Evolutionary conservation across 2,888 invertebrate genomes (phyloP).

Genomic region (Chorisops tibialis): DNA sequence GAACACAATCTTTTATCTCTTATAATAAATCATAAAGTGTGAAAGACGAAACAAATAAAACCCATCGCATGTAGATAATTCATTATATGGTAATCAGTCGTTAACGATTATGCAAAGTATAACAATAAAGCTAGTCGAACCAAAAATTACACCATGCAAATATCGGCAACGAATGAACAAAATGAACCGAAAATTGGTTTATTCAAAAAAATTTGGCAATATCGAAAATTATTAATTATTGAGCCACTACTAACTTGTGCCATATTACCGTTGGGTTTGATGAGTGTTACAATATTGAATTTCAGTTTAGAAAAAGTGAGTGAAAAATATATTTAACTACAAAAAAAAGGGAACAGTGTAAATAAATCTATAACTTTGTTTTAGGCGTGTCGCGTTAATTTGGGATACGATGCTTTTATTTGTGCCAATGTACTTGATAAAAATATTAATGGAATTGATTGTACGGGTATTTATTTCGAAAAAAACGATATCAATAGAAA

Average conservation of each 20-base stretch:
- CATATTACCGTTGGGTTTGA: slow-evolving; percentile 16
- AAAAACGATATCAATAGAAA: slow-evolving; percentile 37
- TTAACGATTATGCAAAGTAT: too few species aligned
- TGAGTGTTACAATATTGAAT: slow-evolving; percentile 18
- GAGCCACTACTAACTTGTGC: slow-evolving; percentile 15
- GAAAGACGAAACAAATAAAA: too few species aligned
- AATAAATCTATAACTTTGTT: slow-evolving; percentile 1
- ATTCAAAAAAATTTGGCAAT: slow-evolving; percentile 10
- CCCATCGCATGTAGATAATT: too few species aligned
- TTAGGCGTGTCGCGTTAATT: slow-evolving; percentile 23
- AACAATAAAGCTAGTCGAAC: too few species aligned
- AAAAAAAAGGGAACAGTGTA: not conserved
- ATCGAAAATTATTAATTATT: slow-evolving; percentile 11
- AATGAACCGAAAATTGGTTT: not conserved
- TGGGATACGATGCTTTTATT: slow-evolving; percentile 2
- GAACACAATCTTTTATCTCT: not conserved
- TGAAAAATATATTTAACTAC: too few species aligned
- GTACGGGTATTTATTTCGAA: slow-evolving; percentile 34
- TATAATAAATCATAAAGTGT: not conserved
- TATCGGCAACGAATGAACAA: not conserved
- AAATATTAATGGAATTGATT: not conserved
- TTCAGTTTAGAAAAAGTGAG: slow-evolving; percentile 23
- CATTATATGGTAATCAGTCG: too few species aligned
- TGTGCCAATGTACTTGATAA: slow-evolving; percentile 21
- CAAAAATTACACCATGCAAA: too few species aligned